Conservation (phyloP, 2,113 vertebrate species). For the Catagonus wagneri region DNA sequence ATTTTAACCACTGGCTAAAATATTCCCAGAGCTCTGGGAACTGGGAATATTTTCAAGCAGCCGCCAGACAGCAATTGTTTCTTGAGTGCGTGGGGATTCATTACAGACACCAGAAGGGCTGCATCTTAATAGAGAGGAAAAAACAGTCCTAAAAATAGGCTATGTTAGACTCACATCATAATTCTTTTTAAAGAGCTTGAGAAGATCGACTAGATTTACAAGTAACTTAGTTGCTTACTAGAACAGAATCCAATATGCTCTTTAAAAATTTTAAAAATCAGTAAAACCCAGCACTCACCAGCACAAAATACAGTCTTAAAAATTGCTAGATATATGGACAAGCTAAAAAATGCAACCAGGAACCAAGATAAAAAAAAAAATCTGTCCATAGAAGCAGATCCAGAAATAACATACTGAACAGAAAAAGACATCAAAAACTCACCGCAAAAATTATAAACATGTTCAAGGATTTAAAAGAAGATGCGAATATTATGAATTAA, state of each 20-base stretch:
- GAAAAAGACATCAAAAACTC: not conserved
- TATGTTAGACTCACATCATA: not conserved
- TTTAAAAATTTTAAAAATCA: not conserved
- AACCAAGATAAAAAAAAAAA: not conserved
- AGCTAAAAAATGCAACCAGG: not conserved
- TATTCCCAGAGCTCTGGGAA: not conserved
- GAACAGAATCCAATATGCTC: not conserved
- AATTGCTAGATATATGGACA: not conserved
- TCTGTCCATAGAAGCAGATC: not conserved
- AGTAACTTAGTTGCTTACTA: not conserved
- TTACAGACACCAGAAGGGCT: not conserved
- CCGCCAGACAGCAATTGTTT: not conserved
- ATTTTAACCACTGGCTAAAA: not conserved
- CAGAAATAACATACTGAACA: not conserved
- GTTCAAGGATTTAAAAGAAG: not conserved
- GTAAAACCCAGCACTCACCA: not conserved
- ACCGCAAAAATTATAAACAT: not conserved
- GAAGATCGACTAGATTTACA: not conserved
- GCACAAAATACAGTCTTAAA: not conserved
- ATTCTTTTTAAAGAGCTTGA: not conserved
- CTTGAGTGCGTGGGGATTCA: fast-evolving
- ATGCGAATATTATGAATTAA: not conserved
- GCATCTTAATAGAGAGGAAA: not conserved
- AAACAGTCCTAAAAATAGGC: not conserved
- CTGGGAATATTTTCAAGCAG: not conserved